phyloP scores from a whole-genome alignment of 2,888 invertebrate species.

The Rhagium mordax region DNA sequence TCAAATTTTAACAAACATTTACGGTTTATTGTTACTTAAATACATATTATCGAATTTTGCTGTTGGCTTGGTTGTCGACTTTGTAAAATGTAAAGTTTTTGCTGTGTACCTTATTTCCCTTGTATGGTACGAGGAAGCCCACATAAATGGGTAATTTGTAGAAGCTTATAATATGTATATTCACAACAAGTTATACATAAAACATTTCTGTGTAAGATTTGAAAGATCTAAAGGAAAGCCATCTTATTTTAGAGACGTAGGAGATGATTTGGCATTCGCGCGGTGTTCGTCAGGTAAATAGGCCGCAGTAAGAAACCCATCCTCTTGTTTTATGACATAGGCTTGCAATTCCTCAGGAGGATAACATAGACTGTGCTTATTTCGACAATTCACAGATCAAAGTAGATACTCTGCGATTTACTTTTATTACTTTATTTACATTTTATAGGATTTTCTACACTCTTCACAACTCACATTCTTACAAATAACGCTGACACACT shows the following conservation, averaged over 20 bases:
- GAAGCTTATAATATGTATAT: slow-evolving; percentile 1
- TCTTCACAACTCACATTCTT: slow-evolving; percentile 22
- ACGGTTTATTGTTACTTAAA: not conserved
- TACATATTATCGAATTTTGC: not conserved
- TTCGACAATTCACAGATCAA: slow-evolving; percentile 58
- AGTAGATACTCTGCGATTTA: slow-evolving; percentile 60
- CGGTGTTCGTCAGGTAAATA: slow-evolving; percentile 60
- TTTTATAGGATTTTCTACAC: slow-evolving; percentile 51
- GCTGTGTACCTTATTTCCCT: not conserved
- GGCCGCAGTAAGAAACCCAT: slow-evolving; percentile 58
- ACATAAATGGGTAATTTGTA: slow-evolving; percentile 5
- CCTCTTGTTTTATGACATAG: slow-evolving; percentile 59
- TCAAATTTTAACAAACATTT: not conserved
- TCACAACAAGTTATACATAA: slow-evolving; percentile 12
- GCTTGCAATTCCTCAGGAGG: slow-evolving; percentile 60
- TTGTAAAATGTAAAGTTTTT: not conserved
- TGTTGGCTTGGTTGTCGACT: not conserved
- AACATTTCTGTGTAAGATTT: slow-evolving; percentile 20
- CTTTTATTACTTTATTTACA: slow-evolving; percentile 61
- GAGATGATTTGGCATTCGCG: slow-evolving; percentile 56
- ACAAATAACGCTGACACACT: slow-evolving; percentile 30
- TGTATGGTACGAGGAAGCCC: not conserved
- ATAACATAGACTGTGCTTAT: slow-evolving; percentile 57
- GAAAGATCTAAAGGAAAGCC: slow-evolving; percentile 24
- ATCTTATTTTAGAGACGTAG: slow-evolving; percentile 39